Evolutionary conservation across 2,113 vertebrate species (phyloP), one percentile per base, ranked within the genome.

Genomic region (Dunckerocampus dactyliophorus): DNA sequence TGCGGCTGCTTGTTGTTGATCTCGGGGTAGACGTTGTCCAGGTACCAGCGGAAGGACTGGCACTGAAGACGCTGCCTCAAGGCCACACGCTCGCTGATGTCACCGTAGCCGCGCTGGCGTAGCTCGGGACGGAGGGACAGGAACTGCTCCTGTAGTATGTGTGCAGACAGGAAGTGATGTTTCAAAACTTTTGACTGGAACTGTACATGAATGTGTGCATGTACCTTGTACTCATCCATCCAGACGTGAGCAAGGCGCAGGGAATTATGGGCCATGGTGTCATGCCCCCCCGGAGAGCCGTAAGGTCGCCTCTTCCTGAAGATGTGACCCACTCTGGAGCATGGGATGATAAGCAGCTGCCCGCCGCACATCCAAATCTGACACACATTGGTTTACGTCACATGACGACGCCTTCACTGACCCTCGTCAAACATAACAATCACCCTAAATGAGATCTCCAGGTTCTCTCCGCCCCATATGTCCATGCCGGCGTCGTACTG

Each of bases 341-440:
- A 99, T 2, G 97, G 96, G 67, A 98, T 90, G 83, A 98, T 98
- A 59, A 97, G 80, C 43, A 98, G 93, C 73, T 89, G 89, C 0
- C 97, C 97, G 0, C 96, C 97, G 59, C 97, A 99, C 97, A 98
- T 99, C 97, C 97, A 99, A 70, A 99, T 97, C 97, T 99, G 88
- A 53, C 4, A 62, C 2, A 16, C n/a, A 16, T 8, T 34, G 39
- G 55, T 24, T 28, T 2, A 43, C 2, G 11, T 15, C 17, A 20
- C 15, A n/a, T 39, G 17, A 46, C 12, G 6, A 48, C 8, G 0
- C 42, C 51, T 72, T 67, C 63, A 60, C n/a, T 60, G 46, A 67
- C 56, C 0, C 31, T 34, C 31, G 4, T 34, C 10, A 21, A 20
- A 71, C 68, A 42, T 37, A 0, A 3, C 0, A 17, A 69, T 82